A percentile compares a stretch with the other conserved stretches of the same genome.
Evolutionary conservation across 2,113 vertebrate genomes (phyloP).

Genomic region (Clarias gariepinus): DNA sequence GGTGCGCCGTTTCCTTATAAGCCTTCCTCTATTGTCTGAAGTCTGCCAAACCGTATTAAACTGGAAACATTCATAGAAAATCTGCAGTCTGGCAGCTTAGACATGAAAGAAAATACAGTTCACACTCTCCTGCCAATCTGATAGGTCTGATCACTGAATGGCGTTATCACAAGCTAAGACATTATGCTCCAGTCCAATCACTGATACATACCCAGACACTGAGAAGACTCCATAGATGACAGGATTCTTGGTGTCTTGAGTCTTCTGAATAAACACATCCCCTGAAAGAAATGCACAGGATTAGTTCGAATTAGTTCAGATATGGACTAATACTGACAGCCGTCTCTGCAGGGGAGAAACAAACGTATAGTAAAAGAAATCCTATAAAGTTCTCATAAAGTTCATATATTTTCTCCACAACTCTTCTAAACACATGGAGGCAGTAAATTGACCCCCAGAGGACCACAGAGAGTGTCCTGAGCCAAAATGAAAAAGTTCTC

Average conservation of each 20-base stretch:
- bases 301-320: slow-evolving; percentile 9
- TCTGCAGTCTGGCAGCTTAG: slow-evolving; percentile 28
- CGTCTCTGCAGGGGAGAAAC: slow-evolving; percentile 9
- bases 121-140: slow-evolving; percentile 35
- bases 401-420: not conserved
- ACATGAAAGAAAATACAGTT: slow-evolving; percentile 37
- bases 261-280: slow-evolving; percentile 96
- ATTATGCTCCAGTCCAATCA: not conserved
- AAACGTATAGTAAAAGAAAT: slow-evolving; percentile 9
- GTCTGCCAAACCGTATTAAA: slow-evolving; percentile 36
- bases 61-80: slow-evolving; percentile 34
- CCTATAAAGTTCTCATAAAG: slow-evolving; percentile 4
- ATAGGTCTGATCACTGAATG: slow-evolving; percentile 26
- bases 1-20: slow-evolving; percentile 24
- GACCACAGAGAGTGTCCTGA: slow-evolving; percentile 19
- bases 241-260: slow-evolving; percentile 94
- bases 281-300: slow-evolving; percentile 72
- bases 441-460: slow-evolving; percentile 35
- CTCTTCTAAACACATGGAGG: not conserved
- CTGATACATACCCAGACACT: slow-evolving; percentile 85
- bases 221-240: slow-evolving; percentile 97
- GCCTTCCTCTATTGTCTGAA: slow-evolving; percentile 4
- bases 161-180: not conserved
- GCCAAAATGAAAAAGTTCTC: slow-evolving; percentile 38
- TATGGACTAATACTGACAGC: not conserved